phyloP scores from a whole-genome alignment of 2,888 invertebrate species.

The Apamea anceps region DNA sequence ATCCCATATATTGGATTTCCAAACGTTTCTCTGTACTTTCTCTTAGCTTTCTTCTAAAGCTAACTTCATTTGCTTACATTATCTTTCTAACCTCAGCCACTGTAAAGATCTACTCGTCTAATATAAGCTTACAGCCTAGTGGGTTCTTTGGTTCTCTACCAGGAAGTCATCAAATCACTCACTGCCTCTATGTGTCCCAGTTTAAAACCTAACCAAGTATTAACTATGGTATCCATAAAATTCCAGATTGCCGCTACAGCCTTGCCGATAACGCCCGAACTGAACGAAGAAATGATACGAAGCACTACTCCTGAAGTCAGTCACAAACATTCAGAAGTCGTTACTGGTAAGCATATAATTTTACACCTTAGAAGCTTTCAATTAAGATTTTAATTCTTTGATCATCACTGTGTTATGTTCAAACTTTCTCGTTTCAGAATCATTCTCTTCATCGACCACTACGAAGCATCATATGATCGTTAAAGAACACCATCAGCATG shows the following conservation, averaged over 20 bases:
- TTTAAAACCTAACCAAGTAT: not conserved
- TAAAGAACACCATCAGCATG: slow-evolving; percentile 83
- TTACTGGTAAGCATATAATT: slow-evolving; percentile 81
- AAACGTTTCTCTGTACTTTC: not conserved
- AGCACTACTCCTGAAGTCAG: slow-evolving; percentile 91
- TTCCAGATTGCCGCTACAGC: slow-evolving; percentile 90
- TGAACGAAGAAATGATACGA: slow-evolving; percentile 93
- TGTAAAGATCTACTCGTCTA: not conserved
- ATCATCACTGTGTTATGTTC: not conserved
- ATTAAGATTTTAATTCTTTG: not conserved
- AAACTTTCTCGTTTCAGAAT: slow-evolving; percentile 79
- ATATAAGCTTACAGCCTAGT: slow-evolving; percentile 43
- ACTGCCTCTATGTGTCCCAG: slow-evolving; percentile 29
- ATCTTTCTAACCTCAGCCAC: not conserved
- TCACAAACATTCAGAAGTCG: slow-evolving; percentile 86
- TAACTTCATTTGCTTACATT: not conserved
- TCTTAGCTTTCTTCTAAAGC: not conserved
- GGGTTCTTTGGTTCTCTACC: slow-evolving; percentile 44
- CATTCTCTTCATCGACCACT: slow-evolving; percentile 89
- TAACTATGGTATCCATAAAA: not conserved
- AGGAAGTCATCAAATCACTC: slow-evolving; percentile 34
- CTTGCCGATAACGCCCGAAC: slow-evolving; percentile 93
- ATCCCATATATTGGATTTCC: not conserved
- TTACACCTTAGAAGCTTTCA: not conserved
- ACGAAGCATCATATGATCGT: slow-evolving; percentile 85